Conservation (phyloP, 2,113 vertebrate genomes). For the Pseudorhombus dupliciocellatus region DNA sequence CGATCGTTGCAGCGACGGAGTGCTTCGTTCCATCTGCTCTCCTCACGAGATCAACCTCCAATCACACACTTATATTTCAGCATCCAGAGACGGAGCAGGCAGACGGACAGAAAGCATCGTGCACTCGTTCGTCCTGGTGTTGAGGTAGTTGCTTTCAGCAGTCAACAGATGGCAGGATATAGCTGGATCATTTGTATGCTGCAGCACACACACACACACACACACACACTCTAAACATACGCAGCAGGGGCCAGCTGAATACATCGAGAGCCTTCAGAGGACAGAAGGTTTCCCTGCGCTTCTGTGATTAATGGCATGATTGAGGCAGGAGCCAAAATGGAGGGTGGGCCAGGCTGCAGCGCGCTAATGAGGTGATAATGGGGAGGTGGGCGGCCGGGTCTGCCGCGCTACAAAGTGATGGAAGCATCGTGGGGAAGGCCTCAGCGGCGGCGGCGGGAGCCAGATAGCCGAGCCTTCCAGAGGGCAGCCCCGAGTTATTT, state of each 20-base stretch:
- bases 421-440: conserved; percentile 10
- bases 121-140: not conserved
- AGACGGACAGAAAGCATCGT: conserved; percentile 8
- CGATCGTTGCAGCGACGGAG: conserved; percentile 8
- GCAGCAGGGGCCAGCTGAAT: conserved; percentile 49
- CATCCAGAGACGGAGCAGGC: conserved; percentile 14
- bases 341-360: conserved; percentile 65
- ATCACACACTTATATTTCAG: conserved; percentile 1
- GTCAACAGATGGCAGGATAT: conserved; percentile 80
- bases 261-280: conserved; percentile 58
- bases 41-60: conserved; percentile 20
- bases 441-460: conserved; percentile 23
- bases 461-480: not conserved
- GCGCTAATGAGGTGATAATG: conserved; percentile 75
- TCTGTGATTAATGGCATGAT: conserved; percentile 71
- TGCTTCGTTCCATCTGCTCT: conserved; percentile 33
- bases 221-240: conserved; percentile 8
- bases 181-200: conserved; percentile 74
- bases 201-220: conserved; percentile 29
- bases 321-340: conserved; percentile 64
- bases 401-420: conserved; percentile 45
- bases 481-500: not conserved
- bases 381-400: conserved; percentile 62
- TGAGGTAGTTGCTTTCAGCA: conserved; percentile 62
- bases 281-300: conserved; percentile 64